A percentile compares a stretch with the other conserved stretches of the same genome.
Evolutionary conservation across 2,888 invertebrate genomes (phyloP).

Genomic region (Vanessa cardui): DNA sequence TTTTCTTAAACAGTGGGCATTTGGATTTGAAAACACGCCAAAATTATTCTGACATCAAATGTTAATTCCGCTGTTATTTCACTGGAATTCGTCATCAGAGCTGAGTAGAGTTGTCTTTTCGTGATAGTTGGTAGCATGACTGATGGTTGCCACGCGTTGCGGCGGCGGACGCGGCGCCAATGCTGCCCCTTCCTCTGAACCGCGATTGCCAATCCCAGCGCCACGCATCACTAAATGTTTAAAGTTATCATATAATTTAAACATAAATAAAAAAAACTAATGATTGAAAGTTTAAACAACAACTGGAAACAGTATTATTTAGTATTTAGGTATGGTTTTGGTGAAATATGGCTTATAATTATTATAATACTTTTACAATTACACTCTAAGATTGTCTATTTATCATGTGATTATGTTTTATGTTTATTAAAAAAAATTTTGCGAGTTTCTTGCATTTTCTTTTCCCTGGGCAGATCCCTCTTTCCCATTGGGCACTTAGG

Average conservation of each 20-base stretch:
- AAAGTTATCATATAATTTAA: background rate
- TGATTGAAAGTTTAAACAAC: background rate
- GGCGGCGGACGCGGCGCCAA: constrained; percentile 84
- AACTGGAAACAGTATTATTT: no score
- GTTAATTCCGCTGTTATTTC: constrained; percentile 49
- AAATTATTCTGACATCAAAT: constrained; percentile 5
- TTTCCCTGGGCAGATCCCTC: no score
- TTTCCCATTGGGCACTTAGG: no score
- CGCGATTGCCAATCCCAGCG: constrained; percentile 60
- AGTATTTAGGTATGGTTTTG: no score
- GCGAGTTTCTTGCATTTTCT: no score
- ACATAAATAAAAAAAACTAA: background rate
- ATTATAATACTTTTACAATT: no score
- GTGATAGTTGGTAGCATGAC: constrained; percentile 90
- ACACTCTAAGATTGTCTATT: background rate
- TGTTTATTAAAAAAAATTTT: no score
- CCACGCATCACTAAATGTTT: constrained; percentile 69
- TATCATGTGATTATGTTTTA: no score
- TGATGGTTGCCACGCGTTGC: constrained; percentile 90
- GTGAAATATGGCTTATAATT: no score
- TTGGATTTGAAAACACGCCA: background rate
- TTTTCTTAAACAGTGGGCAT: background rate
- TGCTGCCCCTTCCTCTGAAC: constrained; percentile 72
- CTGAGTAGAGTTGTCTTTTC: constrained; percentile 98
- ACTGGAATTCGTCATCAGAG: constrained; percentile 97